Evolutionary conservation across 2,797 vertebrate genomes (phyloP).

Genomic region (Monodelphis domestica): DNA sequence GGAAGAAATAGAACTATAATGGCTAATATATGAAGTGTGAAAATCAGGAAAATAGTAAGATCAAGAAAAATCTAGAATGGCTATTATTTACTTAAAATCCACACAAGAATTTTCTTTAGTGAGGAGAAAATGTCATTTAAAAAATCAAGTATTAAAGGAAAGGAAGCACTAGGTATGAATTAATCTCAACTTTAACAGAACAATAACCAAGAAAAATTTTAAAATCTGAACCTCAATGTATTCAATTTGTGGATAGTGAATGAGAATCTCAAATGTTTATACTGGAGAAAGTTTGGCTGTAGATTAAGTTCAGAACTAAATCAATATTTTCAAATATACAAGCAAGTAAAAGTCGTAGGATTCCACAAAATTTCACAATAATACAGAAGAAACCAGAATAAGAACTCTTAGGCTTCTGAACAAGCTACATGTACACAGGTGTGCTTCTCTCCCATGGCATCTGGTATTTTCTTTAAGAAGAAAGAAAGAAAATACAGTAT

Average conservation of each 20-base stretch:
- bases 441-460: constrained; percentile 25
- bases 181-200: background rate
- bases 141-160: background rate
- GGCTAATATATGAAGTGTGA: background rate
- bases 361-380: constrained; percentile 10
- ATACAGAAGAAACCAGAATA: constrained; percentile 29
- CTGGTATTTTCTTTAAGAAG: constrained; percentile 65
- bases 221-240: background rate
- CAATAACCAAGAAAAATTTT: background rate
- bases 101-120: background rate
- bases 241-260: background rate
- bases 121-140: background rate
- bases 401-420: constrained; percentile 50
- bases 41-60: background rate
- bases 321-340: background rate
- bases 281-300: constrained; percentile 18
- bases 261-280: background rate
- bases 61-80: background rate
- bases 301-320: constrained; percentile 29
- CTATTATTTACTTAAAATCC: background rate
- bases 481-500: constrained; percentile 58
- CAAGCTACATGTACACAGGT: constrained; percentile 30
- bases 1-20: background rate
- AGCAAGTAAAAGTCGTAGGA: background rate
- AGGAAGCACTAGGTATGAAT: background rate